These are phyloP conservation scores for Himalopsyche tibetana DNA, from an alignment of 2,888 invertebrate genomes.

Conservation along the genomic window DNA sequence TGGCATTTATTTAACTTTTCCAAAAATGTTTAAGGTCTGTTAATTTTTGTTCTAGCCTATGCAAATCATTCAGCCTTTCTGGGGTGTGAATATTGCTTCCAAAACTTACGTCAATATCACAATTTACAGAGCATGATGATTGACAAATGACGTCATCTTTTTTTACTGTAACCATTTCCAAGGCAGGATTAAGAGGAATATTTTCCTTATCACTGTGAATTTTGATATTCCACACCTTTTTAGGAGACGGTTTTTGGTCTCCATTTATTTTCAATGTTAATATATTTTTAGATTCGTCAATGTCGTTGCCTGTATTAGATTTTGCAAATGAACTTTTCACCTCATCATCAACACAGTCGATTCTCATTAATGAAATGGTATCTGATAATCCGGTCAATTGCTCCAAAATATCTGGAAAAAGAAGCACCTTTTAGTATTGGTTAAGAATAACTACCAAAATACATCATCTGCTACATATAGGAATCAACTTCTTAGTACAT, in stretches of 20 bases:
- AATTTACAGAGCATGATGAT: conserved; percentile 51
- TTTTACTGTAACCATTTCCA: background rate
- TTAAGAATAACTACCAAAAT: too few species aligned
- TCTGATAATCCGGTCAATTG: conserved; percentile 61
- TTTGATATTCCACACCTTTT: conserved; percentile 63
- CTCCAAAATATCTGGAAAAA: conserved; percentile 63
- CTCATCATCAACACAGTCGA: conserved; percentile 48
- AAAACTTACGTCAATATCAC: conserved; percentile 63
- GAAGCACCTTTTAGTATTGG: background rate
- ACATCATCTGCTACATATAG: too few species aligned
- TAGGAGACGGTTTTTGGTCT: conserved; percentile 52
- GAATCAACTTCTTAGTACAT: too few species aligned
- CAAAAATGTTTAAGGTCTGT: conserved; percentile 69
- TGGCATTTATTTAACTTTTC: conserved; percentile 34
- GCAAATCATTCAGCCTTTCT: conserved; percentile 74
- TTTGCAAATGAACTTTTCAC: background rate
- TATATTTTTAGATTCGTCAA: conserved; percentile 48
- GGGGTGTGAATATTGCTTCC: conserved; percentile 68
- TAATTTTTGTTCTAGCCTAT: conserved; percentile 73
- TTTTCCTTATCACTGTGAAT: conserved; percentile 55
- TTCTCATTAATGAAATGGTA: conserved; percentile 60
- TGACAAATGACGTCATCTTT: conserved; percentile 7
- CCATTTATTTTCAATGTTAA: conserved; percentile 61
- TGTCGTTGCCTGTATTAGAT: background rate
- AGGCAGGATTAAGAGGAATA: conserved; percentile 44